A percentile compares a stretch with the other conserved stretches of the same genome.
Conservation (phyloP, 2,888 invertebrate genomes). For the Brachylomia viminalis region DNA sequence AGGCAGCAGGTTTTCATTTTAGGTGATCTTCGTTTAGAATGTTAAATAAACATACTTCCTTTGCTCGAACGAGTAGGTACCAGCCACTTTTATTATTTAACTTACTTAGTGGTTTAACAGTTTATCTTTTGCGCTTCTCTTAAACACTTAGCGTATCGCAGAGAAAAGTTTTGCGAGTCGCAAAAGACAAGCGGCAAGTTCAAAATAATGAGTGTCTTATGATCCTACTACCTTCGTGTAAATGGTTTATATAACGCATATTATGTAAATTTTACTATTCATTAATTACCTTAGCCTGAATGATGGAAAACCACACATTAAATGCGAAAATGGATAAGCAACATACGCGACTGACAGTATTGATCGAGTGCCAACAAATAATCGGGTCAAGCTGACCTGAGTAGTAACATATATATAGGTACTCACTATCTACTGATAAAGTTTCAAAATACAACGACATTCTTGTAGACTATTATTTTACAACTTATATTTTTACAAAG, state of each 20-base stretch:
- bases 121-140: constrained; percentile 29
- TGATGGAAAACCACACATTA: constrained; percentile 70
- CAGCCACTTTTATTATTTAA: constrained; percentile 39
- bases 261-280: constrained; percentile 36
- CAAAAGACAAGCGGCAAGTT: constrained; percentile 23
- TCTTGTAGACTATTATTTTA: constrained; percentile 43
- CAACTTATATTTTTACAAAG: constrained; percentile 27
- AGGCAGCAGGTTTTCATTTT: constrained; percentile 18
- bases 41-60: constrained; percentile 34
- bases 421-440: constrained; percentile 64
- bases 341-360: constrained; percentile 77
- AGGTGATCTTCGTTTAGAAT: constrained; percentile 16
- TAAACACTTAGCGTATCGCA: constrained; percentile 39
- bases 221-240: background rate
- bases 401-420: constrained; percentile 60
- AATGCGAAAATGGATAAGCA: constrained; percentile 78
- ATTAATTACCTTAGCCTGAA: constrained; percentile 56
- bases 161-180: constrained; percentile 27
- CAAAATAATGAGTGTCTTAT: constrained; percentile 14
- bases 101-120: constrained; percentile 33
- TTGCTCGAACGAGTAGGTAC: background rate
- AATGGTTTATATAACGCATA: constrained; percentile 37
- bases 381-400: constrained; percentile 74
- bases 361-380: constrained; percentile 79
- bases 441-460: constrained; percentile 64